Evolutionary conservation across 2,888 invertebrate genomes (phyloP), one percentile per base, ranked within the genome.

Genomic region (Drosophila antonietae): DNA sequence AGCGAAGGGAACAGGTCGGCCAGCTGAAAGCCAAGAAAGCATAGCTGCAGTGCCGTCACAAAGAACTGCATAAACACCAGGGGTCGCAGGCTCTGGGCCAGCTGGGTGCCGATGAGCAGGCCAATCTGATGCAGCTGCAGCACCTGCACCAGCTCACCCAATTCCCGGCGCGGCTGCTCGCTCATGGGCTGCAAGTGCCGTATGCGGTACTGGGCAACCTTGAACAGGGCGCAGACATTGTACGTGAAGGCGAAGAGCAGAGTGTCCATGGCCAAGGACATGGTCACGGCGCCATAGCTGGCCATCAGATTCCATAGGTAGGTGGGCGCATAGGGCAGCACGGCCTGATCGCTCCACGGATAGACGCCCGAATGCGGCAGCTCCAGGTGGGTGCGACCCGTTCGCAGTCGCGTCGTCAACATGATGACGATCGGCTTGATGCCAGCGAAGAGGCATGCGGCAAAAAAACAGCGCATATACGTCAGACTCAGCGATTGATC

Each of bases 151-250:
- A 84, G 35, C 6, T 41, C 53, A 9, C 20, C 41, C 39, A 76
- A n/a, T 55, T 84, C 84, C 55, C 18, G 18, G 0, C 18, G 2
- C 1, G 77, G 60, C 0, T 31, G 53, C 2, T 41, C 37, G 7
- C n/a, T 8, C 49, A 51, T 51, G 4, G 81, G 68, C 39, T 52
- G 15, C 58, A 85, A 31, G 3, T 68, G 44, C 7, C 69, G 46
- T 2, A 83, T 64, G 9, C 85, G 83, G n/a, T 81, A 67, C n/a
- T 81, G 76, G 15, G 82, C 84, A 5, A 83, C 79, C 52, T 71
- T 78, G 12, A 83, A 83, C 1, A 83, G 35, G 23, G 82, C 84
- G 31, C 84, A 80, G 20, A 81, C 80, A 39, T 81, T 77, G 52
- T 77, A 84, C 1, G 81, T 79, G 12, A 84, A 72, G 1, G 68